Base-by-base conservation (phyloP, 2,113 vertebrate genomes). In the Protobothrops flavoviridis region DNA sequence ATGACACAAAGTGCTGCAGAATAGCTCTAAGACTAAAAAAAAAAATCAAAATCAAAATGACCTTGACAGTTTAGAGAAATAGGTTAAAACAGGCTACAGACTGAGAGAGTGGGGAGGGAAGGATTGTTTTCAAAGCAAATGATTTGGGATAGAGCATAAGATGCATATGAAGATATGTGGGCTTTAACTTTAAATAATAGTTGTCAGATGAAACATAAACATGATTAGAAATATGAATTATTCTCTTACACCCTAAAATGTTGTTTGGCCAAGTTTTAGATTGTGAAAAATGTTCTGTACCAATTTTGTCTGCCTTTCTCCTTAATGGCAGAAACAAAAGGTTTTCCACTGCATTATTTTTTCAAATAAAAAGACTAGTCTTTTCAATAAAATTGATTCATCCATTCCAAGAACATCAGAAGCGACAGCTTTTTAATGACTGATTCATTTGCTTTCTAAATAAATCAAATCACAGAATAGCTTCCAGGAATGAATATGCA, bases 361-460 rank as follows among this genome's bases (percentile, higher is more conserved):
- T 53, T 88, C 20, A 91, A 52, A 85, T 15, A 61, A 95, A 50
- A 93, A 91, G 43, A 92, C 43, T 39, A 1, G 53, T 93, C 89
- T 15, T 95, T 95, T 94, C 87, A 93, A 23, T 6, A 90, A 93
- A 93, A 95, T 87, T 1, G 93, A 95, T 45, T 90, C 23, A 94
- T 94, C 93, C 21, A 61, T 93, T 89, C 45, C 5, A 5, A 53
- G 55, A 95, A 93, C 91, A 64, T 26, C 90, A 93, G 91, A 50
- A 7, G 10, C 1, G 4, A 88, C 29, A 91, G 21, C 8, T 48
- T 91, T 92, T 95, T 94, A 53, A 43, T 9, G 20, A 21, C 5
- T 95, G 53, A 94, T 93, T 96, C 39, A 94, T 93, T 93, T 95
- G 88, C 4, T 0, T 89, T 88, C n/a, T 90, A 93, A 93, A 94